Base-by-base conservation (phyloP, 2,888 invertebrate genomes). In the Ichneumoninae sp. region DNA sequence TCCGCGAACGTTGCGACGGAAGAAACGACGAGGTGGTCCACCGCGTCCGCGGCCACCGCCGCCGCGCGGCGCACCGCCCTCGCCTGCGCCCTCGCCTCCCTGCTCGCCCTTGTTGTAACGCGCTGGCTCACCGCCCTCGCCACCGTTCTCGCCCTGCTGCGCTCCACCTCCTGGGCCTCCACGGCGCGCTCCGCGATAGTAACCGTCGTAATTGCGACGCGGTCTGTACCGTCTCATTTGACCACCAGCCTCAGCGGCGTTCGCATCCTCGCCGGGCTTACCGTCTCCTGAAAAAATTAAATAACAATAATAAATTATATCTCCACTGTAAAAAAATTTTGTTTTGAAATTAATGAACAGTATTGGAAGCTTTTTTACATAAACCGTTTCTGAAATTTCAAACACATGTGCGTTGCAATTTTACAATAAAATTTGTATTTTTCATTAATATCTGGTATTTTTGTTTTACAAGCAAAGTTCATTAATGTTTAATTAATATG, bases 1-100 rank as follows among this genome's bases (percentile, higher is more conserved):
- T 69, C 96, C 96, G 87, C 96, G 96, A 95, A 96, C 96, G 93
- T 97, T 97, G 88, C 96, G 96, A 90, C 96, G 96, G 96, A 96
- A 97, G 94, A 96, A 97, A 90, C 96, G 95, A 91, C 95, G 94
- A 85, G 95, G 94, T 84, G 94, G 94, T 86, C 94, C 93, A 72
- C 94, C 94, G 84, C 95, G 91, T 69, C 92, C 94, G 60, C 94
- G 94, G 16, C 91, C 94, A 54, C 94, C 94, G n/a, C 91, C 94
- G 54, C 92, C 89, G 22, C 89, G 82, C 44, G 79, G 54, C 74
- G 83, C 82, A 3, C 85, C 90, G 8, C 85, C 87, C 10, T 87
- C 89, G 36, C 83, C 88, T 19, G 87, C 87, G 74, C 89, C 88
- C n/a, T 89, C 91, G 75, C 89, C 91, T 10, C 87, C 89, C 84